A percentile compares a stretch with the other conserved stretches of the same genome.
Evolutionary conservation across 2,888 invertebrate genomes (phyloP).

Genomic region (Ganaspis brasiliensis): DNA sequence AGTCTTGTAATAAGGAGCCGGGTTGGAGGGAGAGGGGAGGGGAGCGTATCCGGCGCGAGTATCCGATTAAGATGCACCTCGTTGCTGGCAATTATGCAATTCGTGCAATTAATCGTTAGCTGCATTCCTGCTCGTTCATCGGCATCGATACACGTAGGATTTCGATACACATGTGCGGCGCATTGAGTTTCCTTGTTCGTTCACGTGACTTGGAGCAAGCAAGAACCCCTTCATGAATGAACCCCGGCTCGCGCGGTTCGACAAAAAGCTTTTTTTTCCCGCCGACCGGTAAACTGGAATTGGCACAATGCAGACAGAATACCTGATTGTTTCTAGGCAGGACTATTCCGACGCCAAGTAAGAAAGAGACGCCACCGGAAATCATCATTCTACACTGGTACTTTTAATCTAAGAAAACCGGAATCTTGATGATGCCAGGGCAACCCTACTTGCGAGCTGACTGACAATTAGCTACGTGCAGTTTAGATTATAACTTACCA

Average conservation of each 20-base stretch:
- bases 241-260: conserved; percentile 59
- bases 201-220: conserved; percentile 59
- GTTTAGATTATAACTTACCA: conserved; percentile 2
- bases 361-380: conserved; percentile 77
- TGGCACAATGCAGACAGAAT: conserved; percentile 72
- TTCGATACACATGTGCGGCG: conserved; percentile 46
- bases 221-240: conserved; percentile 76
- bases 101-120: conserved; percentile 65
- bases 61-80: conserved; percentile 64
- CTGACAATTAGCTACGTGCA: conserved; percentile 63
- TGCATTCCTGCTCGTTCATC: conserved; percentile 68
- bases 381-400: conserved; percentile 71
- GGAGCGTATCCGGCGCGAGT: conserved; percentile 26
- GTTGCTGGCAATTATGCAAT: conserved; percentile 64
- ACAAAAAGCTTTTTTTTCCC: conserved; percentile 44
- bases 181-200: conserved; percentile 53
- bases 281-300: conserved; percentile 65
- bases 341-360: conserved; percentile 58
- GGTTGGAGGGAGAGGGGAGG: background rate
- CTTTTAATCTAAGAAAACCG: conserved; percentile 72
- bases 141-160: conserved; percentile 56
- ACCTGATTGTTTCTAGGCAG: conserved; percentile 69
- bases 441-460: conserved; percentile 55
- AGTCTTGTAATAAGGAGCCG: conserved; percentile 19
- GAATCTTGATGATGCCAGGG: conserved; percentile 64